phyloP scores from a whole-genome alignment of 2,113 vertebrate species.

The Atherinomorus stipes region DNA sequence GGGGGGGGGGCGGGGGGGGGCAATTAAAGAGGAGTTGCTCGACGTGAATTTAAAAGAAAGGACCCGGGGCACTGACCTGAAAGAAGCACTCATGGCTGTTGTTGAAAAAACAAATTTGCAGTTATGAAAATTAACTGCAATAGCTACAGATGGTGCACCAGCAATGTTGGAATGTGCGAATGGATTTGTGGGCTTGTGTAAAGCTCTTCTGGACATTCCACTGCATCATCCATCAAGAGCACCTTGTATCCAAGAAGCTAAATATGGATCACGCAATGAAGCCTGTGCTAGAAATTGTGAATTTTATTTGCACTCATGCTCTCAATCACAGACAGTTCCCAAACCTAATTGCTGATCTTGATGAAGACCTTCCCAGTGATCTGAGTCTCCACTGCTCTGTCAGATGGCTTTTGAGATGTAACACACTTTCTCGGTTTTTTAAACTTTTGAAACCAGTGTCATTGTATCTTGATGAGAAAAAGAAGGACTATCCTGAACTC shows the following conservation, averaged over 20 bases:
- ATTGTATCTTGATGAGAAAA: neutral
- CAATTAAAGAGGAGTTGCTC: slow-evolving; percentile 19
- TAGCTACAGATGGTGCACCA: no score
- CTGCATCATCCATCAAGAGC: neutral
- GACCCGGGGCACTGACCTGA: slow-evolving; percentile 28
- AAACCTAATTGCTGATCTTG: neutral
- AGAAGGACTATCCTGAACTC: neutral
- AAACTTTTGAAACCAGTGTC: neutral
- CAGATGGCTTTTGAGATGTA: neutral
- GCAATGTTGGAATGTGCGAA: no score
- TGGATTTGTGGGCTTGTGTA: no score
- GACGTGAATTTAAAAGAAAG: slow-evolving; percentile 31
- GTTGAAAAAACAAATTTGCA: no score
- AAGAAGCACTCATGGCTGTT: no score
- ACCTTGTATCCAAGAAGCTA: neutral
- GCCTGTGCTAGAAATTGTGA: neutral
- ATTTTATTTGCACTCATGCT: neutral
- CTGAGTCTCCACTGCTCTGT: neutral
- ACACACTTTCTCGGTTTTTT: neutral
- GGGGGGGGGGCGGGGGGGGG: no score
- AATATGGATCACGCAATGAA: neutral
- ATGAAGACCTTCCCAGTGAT: neutral
- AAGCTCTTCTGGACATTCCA: neutral
- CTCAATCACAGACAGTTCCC: no score
- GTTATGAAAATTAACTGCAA: no score